Base-by-base conservation (phyloP, 2,113 vertebrate species). In the Telmatochromis bifrenatus region DNA sequence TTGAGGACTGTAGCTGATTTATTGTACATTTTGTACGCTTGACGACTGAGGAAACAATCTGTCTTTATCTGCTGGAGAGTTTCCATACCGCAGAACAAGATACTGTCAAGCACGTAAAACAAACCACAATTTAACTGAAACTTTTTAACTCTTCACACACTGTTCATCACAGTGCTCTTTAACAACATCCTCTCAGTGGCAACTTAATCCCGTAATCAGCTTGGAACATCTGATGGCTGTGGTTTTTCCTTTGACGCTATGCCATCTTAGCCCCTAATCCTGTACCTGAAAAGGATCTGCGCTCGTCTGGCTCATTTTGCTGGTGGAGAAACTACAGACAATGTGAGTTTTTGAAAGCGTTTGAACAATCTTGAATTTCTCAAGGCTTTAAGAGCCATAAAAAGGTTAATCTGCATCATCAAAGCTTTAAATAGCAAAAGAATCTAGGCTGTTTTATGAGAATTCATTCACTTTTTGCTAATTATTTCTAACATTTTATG, bases 191-290 rank as follows among this genome's bases (percentile, higher is more conserved):
- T 86, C 62, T 91, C 92, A 15, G 94, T 79, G 8, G 81, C 26
- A 62, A 93, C 81, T 94, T 96, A 82, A 95, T 95, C 88, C 49
- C 0, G 88, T 93, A 23, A 95, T 95, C 84, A 95, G 93, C 19
- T 14, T 92, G 33, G 33, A 37, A n/a, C 7, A 0, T 21, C 62
- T 39, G 62, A 37, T 68, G 10, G 6, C 33, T 39, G 3, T 68
- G 11, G 11, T 68, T 68, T 68, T 55, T 23, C 53, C 53, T 55
- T 55, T 55, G 53, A 23, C 21, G 21, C 53, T 7, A 23, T 23
- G 53, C 21, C 53, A 55, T 55, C 6, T 55, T 13, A 23, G 53
- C 2, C 4, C 19, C 19, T 37, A 0, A 0, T 65, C 31, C 31
- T n/a, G 17, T 12, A 0, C 31, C 1, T 35, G 60, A 19, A 35